Conservation (phyloP, 2,888 invertebrate species). For the Synergus umbraculus region DNA sequence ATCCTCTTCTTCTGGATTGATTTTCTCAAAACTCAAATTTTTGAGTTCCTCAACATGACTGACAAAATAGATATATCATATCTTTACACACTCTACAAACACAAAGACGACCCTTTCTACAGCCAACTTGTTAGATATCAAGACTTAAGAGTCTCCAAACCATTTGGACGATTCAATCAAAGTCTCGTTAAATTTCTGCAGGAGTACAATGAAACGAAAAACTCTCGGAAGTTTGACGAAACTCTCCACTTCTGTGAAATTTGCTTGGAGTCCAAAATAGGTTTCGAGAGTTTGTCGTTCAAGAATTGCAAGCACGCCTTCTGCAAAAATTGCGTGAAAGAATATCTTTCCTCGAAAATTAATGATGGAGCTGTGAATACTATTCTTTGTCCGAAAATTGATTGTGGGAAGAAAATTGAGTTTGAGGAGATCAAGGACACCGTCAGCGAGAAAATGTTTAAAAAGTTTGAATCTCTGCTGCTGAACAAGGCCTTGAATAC, state of each 20-base stretch:
- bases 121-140: neutral
- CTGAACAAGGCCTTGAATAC: slow-evolving; percentile 52
- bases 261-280: slow-evolving; percentile 58
- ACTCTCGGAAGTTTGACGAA: slow-evolving; percentile 51
- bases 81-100: slow-evolving; percentile 43
- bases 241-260: slow-evolving; percentile 59
- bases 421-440: slow-evolving; percentile 45
- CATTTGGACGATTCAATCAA: slow-evolving; percentile 45
- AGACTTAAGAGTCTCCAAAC: slow-evolving; percentile 57
- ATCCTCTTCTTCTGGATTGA: slow-evolving; percentile 65
- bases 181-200: slow-evolving; percentile 57
- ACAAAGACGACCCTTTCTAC: slow-evolving; percentile 42
- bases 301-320: slow-evolving; percentile 59
- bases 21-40: slow-evolving; percentile 61
- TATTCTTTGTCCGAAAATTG: slow-evolving; percentile 57
- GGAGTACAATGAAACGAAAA: slow-evolving; percentile 46
- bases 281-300: slow-evolving; percentile 57
- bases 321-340: slow-evolving; percentile 59
- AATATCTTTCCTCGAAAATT: slow-evolving; percentile 59
- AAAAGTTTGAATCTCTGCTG: slow-evolving; percentile 60
- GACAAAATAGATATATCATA: slow-evolving; percentile 60
- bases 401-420: slow-evolving; percentile 54
- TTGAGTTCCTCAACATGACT: slow-evolving; percentile 56
- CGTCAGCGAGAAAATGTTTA: slow-evolving; percentile 54
- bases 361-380: slow-evolving; percentile 45